Base-by-base conservation (phyloP, 1,140 invertebrate species). In the Aphelinus certus region DNA sequence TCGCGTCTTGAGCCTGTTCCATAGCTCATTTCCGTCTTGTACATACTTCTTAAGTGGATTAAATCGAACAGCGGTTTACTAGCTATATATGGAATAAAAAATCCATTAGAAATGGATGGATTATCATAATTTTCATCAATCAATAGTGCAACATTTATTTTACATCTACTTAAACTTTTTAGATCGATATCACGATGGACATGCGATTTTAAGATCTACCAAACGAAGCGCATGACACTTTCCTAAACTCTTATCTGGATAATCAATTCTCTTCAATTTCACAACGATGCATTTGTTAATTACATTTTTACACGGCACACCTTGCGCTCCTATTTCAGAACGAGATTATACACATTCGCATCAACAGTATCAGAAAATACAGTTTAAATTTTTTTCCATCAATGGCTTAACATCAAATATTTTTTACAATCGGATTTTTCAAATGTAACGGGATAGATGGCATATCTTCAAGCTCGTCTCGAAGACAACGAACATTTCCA, bases 1-100 rank as follows among this genome's bases (percentile, higher is more conserved):
- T 43, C 42, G 5, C 10, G n/a, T 10, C n/a, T 66, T 47, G 7
- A 57, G 46, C 46, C 49, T 45, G 53, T 43, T 62, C n/a, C 60
- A 69, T 53, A 26, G 56, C 56, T 68, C n/a, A 60, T 48, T 58
- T 75, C 55, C 43, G 4, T 58, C 26, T 47, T 66, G 6, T 60
- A 26, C 26, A 9, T 53, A 68, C 64, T 58, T 71, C 74, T 75
- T 71, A 76, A 71, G 6, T 53, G 70, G 56, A 71, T 72, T 51
- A 69, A 69, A 76, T 76, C 75, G 75, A 76, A 73, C 75, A 73
- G 57, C 57, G 66, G 70, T 70, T 73, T 69, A 73, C 60, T 69
- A 67, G 51, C 61, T 69, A 69, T n/a, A 55, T 75, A 64, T 69
- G 66, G 49, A 64, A 73, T 76, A 69, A 68, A 76, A 71, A 73